These are phyloP conservation scores for Yponomeuta plumbellus DNA, from an alignment of 2,888 invertebrate species.

Conservation along the genomic window DNA sequence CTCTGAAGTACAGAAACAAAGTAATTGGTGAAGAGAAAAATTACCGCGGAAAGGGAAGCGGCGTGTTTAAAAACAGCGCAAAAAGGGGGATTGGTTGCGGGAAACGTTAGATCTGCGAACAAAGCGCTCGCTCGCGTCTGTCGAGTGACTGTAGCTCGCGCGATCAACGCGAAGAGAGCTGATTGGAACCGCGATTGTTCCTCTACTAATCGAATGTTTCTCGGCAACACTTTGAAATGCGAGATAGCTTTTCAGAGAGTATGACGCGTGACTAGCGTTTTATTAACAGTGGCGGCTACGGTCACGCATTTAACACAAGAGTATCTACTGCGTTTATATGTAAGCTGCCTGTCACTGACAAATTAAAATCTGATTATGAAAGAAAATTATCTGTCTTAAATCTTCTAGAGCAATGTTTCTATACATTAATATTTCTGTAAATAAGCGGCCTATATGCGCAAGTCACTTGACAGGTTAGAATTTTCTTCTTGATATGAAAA, in stretches of 20 bases:
- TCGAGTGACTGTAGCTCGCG: not conserved
- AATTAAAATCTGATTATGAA: too few species aligned
- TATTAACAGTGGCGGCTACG: not conserved
- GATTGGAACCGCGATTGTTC: conserved; percentile 9
- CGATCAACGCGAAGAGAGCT: not conserved
- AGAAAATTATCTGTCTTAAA: too few species aligned
- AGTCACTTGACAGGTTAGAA: too few species aligned
- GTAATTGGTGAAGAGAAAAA: conserved; percentile 60
- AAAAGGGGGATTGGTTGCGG: conserved; percentile 39
- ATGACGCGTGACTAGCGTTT: not conserved
- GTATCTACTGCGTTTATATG: too few species aligned
- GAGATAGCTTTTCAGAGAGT: not conserved
- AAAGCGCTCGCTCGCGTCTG: conserved; percentile 32
- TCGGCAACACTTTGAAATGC: not conserved
- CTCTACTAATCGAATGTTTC: conserved; percentile 6
- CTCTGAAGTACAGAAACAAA: conserved; percentile 50
- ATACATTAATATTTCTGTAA: too few species aligned
- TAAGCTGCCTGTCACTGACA: too few species aligned
- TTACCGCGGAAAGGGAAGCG: conserved; percentile 43
- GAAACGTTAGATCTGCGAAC: conserved; percentile 40
- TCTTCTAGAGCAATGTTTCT: too few species aligned
- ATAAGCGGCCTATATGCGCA: too few species aligned
- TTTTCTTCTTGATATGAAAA: too few species aligned
- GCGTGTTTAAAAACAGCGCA: conserved; percentile 44
- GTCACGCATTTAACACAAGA: too few species aligned